Percentiles rank a stretch among this genome's conserved stretches.
These are phyloP conservation scores for Anas flavirostris DNA, from an alignment of 2,797 vertebrate genomes.

Conservation along the genomic window DNA sequence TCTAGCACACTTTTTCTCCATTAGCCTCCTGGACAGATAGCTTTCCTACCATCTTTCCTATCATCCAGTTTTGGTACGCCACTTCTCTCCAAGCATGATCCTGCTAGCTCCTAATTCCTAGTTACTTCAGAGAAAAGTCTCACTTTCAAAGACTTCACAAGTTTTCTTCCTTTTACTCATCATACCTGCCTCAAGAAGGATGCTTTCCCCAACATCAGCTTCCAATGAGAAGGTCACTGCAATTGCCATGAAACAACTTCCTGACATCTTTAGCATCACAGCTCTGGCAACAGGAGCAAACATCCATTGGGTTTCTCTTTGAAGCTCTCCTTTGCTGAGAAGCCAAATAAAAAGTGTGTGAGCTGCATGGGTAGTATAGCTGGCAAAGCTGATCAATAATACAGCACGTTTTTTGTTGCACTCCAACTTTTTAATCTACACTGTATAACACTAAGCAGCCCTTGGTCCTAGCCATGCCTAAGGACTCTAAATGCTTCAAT, in stretches of 20 bases:
- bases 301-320: background rate
- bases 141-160: background rate
- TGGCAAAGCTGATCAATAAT: background rate
- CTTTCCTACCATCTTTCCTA: background rate
- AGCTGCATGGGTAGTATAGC: background rate
- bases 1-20: rapidly evolving
- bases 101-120: background rate
- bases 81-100: background rate
- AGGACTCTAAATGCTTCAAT: background rate
- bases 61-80: background rate
- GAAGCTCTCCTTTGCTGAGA: background rate
- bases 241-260: rapidly evolving
- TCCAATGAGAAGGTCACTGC: background rate
- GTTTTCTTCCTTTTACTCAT: background rate
- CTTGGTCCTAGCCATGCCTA: rapidly evolving
- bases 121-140: background rate
- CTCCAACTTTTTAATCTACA: background rate
- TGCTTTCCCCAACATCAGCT: background rate
- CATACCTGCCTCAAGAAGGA: background rate
- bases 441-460: background rate
- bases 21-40: background rate
- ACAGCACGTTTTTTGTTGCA: rapidly evolving
- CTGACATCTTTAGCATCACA: background rate
- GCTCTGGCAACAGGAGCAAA: background rate
- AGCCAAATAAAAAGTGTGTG: background rate